Evolutionary conservation across 1,140 invertebrate species (phyloP).

Genomic region (Lasaia peninsularis): DNA sequence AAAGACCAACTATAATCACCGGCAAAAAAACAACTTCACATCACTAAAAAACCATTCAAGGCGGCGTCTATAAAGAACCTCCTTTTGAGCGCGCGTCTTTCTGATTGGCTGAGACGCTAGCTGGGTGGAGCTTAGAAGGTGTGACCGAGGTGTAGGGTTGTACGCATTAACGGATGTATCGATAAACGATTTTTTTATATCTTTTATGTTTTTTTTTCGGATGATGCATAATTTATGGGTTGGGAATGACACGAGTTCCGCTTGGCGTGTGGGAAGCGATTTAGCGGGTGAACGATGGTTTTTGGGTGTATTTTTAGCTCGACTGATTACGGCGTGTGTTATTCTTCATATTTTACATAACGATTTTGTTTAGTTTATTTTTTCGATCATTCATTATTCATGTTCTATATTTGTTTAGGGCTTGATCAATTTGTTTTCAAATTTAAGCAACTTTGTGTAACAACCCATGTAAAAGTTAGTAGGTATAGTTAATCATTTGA

Average conservation of each 20-base stretch:
- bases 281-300: slow-evolving; percentile 33
- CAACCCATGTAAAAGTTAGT: no score
- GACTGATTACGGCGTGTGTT: slow-evolving; percentile 24
- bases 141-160: slow-evolving; percentile 46
- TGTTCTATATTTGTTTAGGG: no score
- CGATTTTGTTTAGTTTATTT: neutral
- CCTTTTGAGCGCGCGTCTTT: slow-evolving; percentile 30
- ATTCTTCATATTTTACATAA: neutral
- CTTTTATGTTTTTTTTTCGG: slow-evolving; percentile 49
- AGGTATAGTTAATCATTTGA: no score
- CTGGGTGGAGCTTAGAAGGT: slow-evolving; percentile 48
- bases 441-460: no score
- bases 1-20: slow-evolving; percentile 49
- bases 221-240: slow-evolving; percentile 63
- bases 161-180: slow-evolving; percentile 40
- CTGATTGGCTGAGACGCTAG: slow-evolving; percentile 48
- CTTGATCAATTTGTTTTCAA: no score
- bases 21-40: slow-evolving; percentile 62
- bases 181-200: slow-evolving; percentile 57
- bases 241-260: slow-evolving; percentile 56
- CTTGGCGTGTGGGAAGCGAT: slow-evolving; percentile 41
- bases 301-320: slow-evolving; percentile 33
- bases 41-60: slow-evolving; percentile 57
- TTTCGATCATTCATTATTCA: no score
- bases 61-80: slow-evolving; percentile 36